Evolutionary conservation across 2,797 vertebrate species (phyloP), one percentile per base, ranked within the genome.

Genomic region (Intellagama lesueurii): DNA sequence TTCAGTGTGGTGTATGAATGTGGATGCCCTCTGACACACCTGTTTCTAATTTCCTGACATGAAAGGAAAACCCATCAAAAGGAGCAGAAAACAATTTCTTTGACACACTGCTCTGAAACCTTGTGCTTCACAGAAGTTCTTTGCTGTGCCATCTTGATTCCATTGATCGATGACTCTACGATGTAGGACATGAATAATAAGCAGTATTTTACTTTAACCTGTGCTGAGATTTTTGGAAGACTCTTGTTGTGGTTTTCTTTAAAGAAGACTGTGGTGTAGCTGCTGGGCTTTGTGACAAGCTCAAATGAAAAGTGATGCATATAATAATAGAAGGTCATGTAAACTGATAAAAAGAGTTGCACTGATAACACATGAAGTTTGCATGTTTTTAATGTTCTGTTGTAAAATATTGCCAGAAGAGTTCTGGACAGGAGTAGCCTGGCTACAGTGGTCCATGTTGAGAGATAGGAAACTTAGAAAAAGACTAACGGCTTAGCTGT

Each of bases 41-140:
- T 99, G 99, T 96, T 99, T 99, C 98, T 97, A 97, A 99, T 99
- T 99, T 99, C 98, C 98, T 97, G 96, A 98, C 98, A 98, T 99
- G 97, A 99, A 99, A 99, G 98, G 96, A 96, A 96, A 97, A 97
- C 97, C 97, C 98, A 98, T 99, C 98, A 98, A 98, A 99, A 98
- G 98, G 92, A 97, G 96, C 96, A 97, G 96, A 97, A 97, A 98
- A 98, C 97, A 98, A 97, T 98, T 98, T 98, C 97, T 97, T 97
- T 97, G 97, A 98, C 98, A 98, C 90, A 84, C 96, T 95, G 97
- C 96, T 97, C 86, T 1, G 91, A 97, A 97, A 94, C 94, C 93
- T 32, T 91, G 95, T 14, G 89, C 94, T 92, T 93, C 91, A 95
- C 93, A 94, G 93, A 95, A 91, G 95, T 92, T 93, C 85, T 91